Percentiles rank a stretch among this genome's conserved stretches.
phyloP scores from a whole-genome alignment of 2,888 invertebrate species.

The Thalpophila matura region DNA sequence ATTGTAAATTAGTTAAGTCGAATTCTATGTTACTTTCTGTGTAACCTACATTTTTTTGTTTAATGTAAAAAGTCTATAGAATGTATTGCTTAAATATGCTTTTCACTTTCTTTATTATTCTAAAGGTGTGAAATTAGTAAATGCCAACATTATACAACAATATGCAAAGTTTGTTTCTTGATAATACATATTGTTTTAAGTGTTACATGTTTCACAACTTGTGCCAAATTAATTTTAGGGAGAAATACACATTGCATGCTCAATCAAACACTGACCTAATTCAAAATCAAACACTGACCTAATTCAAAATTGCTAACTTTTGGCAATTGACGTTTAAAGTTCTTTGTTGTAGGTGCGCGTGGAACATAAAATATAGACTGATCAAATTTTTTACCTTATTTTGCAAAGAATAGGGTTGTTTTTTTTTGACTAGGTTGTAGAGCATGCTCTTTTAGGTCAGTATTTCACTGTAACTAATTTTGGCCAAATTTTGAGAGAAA shows the following conservation, averaged over 20 bases:
- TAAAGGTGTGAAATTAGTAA: constrained; percentile 48
- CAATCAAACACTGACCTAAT: too few species aligned
- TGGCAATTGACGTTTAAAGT: too few species aligned
- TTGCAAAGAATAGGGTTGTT: too few species aligned
- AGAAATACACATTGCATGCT: neutral
- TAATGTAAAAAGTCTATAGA: constrained; percentile 12
- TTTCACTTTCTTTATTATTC: constrained; percentile 44
- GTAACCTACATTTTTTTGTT: constrained; percentile 43
- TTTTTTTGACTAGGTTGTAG: too few species aligned
- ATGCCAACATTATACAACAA: constrained; percentile 36
- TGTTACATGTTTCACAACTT: constrained; percentile 1
- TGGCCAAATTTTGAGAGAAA: too few species aligned
- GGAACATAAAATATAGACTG: too few species aligned
- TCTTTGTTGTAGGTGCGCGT: too few species aligned
- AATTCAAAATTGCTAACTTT: too few species aligned
- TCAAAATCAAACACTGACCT: too few species aligned
- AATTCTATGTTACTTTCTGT: constrained; percentile 17
- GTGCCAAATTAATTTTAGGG: constrained; percentile 9
- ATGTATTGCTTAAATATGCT: constrained; percentile 26
- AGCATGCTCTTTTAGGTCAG: too few species aligned
- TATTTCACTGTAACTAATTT: too few species aligned
- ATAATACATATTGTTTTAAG: constrained; percentile 21
- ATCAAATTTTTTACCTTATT: too few species aligned
- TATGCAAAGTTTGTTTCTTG: constrained; percentile 27
- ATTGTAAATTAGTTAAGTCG: constrained; percentile 3